These are phyloP conservation scores for Homarus gammarus DNA, from an alignment of 2,888 invertebrate genomes.

Conservation along the genomic window DNA sequence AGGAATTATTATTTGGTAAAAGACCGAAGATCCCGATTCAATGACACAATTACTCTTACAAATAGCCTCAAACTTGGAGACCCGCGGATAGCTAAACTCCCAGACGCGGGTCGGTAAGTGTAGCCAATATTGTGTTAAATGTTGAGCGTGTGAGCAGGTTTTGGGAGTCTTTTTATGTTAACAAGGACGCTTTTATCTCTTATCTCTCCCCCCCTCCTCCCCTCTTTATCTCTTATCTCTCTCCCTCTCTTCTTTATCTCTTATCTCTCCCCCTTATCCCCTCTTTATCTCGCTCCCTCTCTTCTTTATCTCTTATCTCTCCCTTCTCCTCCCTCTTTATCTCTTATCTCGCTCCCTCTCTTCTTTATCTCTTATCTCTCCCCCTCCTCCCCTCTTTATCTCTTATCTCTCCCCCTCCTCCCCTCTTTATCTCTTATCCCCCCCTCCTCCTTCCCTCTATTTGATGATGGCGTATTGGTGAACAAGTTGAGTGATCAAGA, in stretches of 20 bases:
- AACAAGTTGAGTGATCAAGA: too few species aligned
- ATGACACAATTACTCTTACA: too few species aligned
- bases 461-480: too few species aligned
- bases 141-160: too few species aligned
- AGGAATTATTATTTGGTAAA: too few species aligned
- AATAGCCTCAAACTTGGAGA: too few species aligned
- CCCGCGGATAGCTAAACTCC: too few species aligned
- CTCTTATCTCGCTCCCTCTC: background rate
- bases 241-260: background rate
- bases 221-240: slow-evolving; percentile 18
- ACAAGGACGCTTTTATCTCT: too few species aligned
- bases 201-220: slow-evolving; percentile 9
- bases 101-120: too few species aligned
- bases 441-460: background rate
- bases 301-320: slow-evolving; percentile 10
- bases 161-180: too few species aligned
- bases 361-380: background rate
- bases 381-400: background rate
- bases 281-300: slow-evolving; percentile 15
- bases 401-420: slow-evolving; percentile 3
- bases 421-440: slow-evolving; percentile 4
- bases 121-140: too few species aligned
- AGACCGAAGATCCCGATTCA: too few species aligned
- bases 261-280: background rate
- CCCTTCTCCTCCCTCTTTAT: background rate